Base-by-base conservation (phyloP, 2,113 vertebrate genomes). In the Myotis yumanensis region DNA sequence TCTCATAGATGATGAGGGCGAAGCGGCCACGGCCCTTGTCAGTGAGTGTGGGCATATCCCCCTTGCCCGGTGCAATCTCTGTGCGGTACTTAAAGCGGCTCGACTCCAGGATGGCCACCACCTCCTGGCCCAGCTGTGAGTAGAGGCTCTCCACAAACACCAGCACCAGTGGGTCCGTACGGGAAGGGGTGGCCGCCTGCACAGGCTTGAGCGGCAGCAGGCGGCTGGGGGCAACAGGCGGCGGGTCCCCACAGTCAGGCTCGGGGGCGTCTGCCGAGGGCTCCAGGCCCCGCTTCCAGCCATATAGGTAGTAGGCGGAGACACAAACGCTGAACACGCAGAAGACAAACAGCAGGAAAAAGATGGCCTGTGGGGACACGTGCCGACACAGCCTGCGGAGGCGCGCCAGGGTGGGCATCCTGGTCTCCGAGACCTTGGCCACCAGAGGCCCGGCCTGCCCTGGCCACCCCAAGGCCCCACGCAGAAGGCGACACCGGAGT, bases 101-200 rank as follows among this genome's bases (percentile, higher is more conserved):
- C 0, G 99, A 99, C 98, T 99, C 99, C 98, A 99, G 97, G 97
- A 99, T 99, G 96, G 99, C 99, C 97, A 99, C 99, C 2, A 99
- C 99, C 97, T 99, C 99, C 98, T 99, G 99, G 84, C 99, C 99
- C 97, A 99, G 98, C 96, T 99, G 99, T 0, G 99, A 99, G 98
- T 99, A 99, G 94, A 99, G 99, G 97, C 99, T 99, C 97, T 99
- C 99, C 97, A 99, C 99, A 1, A 99, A 99, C 95, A 99, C 99
- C 97, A 99, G 98, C 95, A 99, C 99, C 97, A 99, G 98, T 0
- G 99, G 99, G 95, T 99, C 99, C 0, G 99, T 99, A 93, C 99
- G 99, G 80, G 99, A 98, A 11, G 98, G 98, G 43, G 98, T 97
- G 0, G 97, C 98, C 0, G 97, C 98, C 95, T 99, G 99, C 37